Base-by-base conservation (phyloP, 2,888 invertebrate genomes). In the Heliconius hortense region DNA sequence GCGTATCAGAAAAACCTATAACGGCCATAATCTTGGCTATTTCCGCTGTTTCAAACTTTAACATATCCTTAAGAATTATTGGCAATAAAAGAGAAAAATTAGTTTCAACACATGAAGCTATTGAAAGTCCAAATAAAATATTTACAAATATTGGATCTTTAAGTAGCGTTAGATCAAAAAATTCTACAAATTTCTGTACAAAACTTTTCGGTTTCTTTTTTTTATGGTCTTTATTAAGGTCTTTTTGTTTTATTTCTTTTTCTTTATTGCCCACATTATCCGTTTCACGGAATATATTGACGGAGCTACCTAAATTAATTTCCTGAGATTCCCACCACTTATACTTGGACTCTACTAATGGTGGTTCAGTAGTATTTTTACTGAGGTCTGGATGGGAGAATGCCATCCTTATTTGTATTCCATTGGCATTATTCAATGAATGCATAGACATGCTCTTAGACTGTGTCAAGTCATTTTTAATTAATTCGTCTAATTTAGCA, bases 71-170 rank as follows among this genome's bases (percentile, higher is more conserved):
- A 26, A 96, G 87, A 76, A 96, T 96, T 69, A 96, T 95, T 3
- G 96, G 96, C 8, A 96, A 93, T 69, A 96, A 83, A 21, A 96
- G 84, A 0, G 96, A 95, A 84, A 96, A 96, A 82, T 96, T 96
- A 0, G 96, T 93, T 85, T 96, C 96, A 0, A 96, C 96, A 82
- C 96, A 96, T 11, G 96, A 93, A 1, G 96, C 96, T 56, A 96
- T 85, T 0, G 96, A 95, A 85, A 96, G 89, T 24, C 96, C 96
- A 67, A 96, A 76, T 90, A 96, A 94, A 78, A 96, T 95, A 81
- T 95, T 96, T 1, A 96, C 94, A 83, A 96, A 96, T 80, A 95
- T 91, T 35, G 95, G 95, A 87, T 96, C 96, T 78, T 89, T 94
- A n/a, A 96, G 86, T 64, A 96, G 89, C 63, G 95, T 95, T 72